Conservation (phyloP, 2,797 vertebrate genomes). For the Argentina silus region DNA sequence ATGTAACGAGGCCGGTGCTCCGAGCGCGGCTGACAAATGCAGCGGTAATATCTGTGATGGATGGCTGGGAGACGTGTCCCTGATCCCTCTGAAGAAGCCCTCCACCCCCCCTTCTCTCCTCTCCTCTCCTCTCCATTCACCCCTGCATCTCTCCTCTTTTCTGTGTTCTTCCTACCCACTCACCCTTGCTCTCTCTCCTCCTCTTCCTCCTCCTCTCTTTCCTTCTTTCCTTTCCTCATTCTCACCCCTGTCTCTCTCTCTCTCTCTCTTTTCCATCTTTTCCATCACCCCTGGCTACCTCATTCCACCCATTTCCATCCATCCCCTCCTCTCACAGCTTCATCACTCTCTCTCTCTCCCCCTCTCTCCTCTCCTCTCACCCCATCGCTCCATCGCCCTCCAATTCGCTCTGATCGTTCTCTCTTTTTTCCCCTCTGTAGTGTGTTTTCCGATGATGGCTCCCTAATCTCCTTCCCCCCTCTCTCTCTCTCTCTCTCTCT, state of each 20-base stretch:
- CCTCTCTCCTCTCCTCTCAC: background rate
- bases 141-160: background rate
- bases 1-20: slow-evolving; percentile 56
- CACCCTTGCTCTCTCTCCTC: background rate
- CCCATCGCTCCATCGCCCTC: background rate
- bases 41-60: slow-evolving; percentile 68
- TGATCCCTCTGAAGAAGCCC: slow-evolving; percentile 38
- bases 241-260: background rate
- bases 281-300: background rate
- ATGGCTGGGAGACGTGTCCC: slow-evolving; percentile 52
- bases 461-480: background rate
- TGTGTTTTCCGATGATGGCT: too few species aligned
- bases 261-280: background rate
- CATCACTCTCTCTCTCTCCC: slow-evolving; percentile 19
- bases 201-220: background rate
- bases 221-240: background rate
- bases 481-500: slow-evolving; percentile 13
- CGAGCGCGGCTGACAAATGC: slow-evolving; percentile 65
- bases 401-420: too few species aligned
- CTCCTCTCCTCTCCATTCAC: too few species aligned
- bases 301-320: slow-evolving; percentile 6
- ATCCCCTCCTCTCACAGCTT: background rate
- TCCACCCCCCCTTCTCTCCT: background rate
- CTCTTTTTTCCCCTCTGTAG: too few species aligned
- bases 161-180: background rate